Evolutionary conservation across 2,888 invertebrate species (phyloP).

Genomic region (Polyploca ridens): DNA sequence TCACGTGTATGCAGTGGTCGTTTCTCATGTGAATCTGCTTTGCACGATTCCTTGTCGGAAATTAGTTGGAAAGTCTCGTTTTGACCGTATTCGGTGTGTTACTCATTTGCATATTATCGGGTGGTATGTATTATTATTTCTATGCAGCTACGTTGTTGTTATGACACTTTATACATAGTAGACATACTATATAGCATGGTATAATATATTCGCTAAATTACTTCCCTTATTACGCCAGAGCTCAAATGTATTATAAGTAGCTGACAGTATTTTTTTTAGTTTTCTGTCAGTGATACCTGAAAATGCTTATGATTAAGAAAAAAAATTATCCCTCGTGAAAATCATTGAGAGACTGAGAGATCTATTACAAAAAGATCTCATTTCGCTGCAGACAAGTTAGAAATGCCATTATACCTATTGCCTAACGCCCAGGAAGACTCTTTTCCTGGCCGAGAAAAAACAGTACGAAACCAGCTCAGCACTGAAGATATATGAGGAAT

Average conservation of each 20-base stretch:
- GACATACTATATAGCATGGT: neutral
- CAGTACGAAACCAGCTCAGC: slow-evolving; percentile 46
- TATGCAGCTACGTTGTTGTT: neutral
- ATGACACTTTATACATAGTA: neutral
- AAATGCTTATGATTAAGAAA: too few relatives aligned
- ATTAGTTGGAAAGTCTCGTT: slow-evolving; percentile 74
- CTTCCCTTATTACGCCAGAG: neutral
- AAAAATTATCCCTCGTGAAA: too few relatives aligned
- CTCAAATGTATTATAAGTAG: too few relatives aligned
- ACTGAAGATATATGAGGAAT: slow-evolving; percentile 63
- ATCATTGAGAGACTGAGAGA: neutral
- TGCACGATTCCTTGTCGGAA: slow-evolving; percentile 69
- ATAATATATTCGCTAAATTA: neutral
- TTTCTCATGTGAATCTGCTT: slow-evolving; percentile 78
- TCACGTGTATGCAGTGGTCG: slow-evolving; percentile 75
- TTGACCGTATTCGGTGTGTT: slow-evolving; percentile 47
- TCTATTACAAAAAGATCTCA: neutral
- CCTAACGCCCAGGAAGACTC: slow-evolving; percentile 52
- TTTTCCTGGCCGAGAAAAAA: slow-evolving; percentile 59
- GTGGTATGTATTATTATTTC: slow-evolving; percentile 2
- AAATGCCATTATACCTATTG: slow-evolving; percentile 33
- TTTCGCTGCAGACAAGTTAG: neutral
- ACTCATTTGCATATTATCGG: slow-evolving; percentile 18
- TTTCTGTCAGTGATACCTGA: too few relatives aligned
- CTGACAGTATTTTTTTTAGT: too few relatives aligned